These are phyloP conservation scores for Leuciscus idus DNA, from an alignment of 2,113 vertebrate species.

Conservation along the genomic window DNA sequence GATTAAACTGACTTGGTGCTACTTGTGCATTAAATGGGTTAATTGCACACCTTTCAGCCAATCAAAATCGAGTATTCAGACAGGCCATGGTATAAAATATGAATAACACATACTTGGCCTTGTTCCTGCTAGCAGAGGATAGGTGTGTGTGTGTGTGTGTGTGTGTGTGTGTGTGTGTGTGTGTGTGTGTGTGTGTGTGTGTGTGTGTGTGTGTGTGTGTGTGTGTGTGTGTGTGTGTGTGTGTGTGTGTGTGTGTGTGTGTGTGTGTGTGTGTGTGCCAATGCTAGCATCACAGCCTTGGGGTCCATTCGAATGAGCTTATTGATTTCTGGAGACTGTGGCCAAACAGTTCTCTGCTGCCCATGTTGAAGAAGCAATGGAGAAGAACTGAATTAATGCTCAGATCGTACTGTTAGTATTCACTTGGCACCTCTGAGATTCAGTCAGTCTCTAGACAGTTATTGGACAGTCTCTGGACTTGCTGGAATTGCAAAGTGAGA, in stretches of 20 bases:
- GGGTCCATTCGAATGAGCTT: conserved; percentile 21
- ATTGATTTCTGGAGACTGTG: conserved; percentile 64
- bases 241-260: conserved; percentile 12
- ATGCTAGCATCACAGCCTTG: not conserved
- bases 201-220: too few relatives aligned
- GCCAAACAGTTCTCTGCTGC: conserved; percentile 55
- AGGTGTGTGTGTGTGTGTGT: too few relatives aligned
- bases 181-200: not conserved
- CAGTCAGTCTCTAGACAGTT: too few relatives aligned
- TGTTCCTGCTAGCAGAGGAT: conserved; percentile 11
- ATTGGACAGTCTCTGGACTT: not conserved
- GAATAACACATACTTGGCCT: conserved; percentile 45
- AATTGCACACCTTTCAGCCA: too few relatives aligned
- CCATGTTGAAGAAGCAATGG: conserved; percentile 51
- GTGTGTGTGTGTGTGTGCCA: conserved; percentile 36
- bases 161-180: conserved; percentile 28
- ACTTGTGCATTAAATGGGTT: too few relatives aligned
- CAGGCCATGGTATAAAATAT: too few relatives aligned
- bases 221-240: conserved; percentile 3
- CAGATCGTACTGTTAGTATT: conserved; percentile 54
- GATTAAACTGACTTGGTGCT: too few relatives aligned
- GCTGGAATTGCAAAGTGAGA: not conserved
- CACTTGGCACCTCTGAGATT: not conserved
- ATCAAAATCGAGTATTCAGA: too few relatives aligned
- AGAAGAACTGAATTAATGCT: conserved; percentile 61